Conservation (phyloP, 2,797 vertebrate species). For the Parotocinclus haroldoi region DNA sequence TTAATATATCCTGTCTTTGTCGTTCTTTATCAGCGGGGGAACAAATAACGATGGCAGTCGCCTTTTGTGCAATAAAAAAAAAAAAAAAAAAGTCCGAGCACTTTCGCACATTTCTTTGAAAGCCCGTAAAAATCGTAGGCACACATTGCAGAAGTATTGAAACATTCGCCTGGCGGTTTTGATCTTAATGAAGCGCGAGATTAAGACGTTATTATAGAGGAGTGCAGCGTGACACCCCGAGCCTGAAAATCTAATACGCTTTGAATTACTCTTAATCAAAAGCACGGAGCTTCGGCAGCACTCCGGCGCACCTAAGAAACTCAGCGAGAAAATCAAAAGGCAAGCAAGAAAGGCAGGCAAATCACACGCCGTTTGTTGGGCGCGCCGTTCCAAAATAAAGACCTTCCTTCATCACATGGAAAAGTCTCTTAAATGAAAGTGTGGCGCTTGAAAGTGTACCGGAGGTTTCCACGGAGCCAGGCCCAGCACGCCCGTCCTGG, state of each 20-base stretch:
- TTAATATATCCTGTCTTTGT: constrained; percentile 51
- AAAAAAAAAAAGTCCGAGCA: constrained; percentile 4
- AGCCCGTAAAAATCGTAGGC: background rate
- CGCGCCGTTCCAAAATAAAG: constrained; percentile 24
- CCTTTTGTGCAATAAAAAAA: background rate
- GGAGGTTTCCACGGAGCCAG: constrained; percentile 58
- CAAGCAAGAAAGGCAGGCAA: background rate
- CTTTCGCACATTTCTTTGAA: constrained; percentile 1
- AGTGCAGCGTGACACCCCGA: background rate
- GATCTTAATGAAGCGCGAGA: constrained; percentile 1
- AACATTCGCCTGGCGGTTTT: background rate
- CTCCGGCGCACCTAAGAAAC: background rate
- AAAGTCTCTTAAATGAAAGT: constrained; percentile 42
- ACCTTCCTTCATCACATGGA: constrained; percentile 33
- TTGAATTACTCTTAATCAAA: background rate
- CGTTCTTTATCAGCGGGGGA: constrained; percentile 13
- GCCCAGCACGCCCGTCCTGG: constrained; percentile 54
- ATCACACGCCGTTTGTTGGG: constrained; percentile 17
- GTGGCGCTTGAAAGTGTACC: constrained; percentile 40
- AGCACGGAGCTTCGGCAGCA: background rate
- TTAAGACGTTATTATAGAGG: constrained; percentile 9
- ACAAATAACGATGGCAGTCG: constrained; percentile 11
- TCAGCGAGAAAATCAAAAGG: constrained; percentile 5
- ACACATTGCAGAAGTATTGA: background rate
- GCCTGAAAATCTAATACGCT: constrained; percentile 15